Base-by-base conservation (phyloP, 2,888 invertebrate species). In the Clivina fossor region DNA sequence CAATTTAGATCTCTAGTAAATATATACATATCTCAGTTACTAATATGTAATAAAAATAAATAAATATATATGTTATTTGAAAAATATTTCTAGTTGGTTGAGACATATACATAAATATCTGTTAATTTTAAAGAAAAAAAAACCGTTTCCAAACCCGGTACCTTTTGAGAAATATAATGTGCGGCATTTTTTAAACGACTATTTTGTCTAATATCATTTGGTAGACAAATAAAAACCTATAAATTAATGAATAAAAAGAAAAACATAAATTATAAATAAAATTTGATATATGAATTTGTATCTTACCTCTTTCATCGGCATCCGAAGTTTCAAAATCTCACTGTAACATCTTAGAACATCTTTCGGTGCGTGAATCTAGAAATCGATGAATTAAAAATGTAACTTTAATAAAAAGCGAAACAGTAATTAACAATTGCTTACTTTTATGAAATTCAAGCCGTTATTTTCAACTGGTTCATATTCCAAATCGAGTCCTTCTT, bases 281-380 rank as follows among this genome's bases (percentile, higher is more conserved):
- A 56, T 49, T 19, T 20, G 41, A 56, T 46, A 57, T 47, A 40
- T 50, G 44, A 41, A 49, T 53, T 54, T 11, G 57, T 13, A 13
- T 58, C 67, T 68, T 69, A 90, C 84, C 79, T 86, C 88, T 80
- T 88, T 92, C 91, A 96, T 95, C 2, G 95, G 94, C 88, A 95
- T 86, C 69, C 93, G 81, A 18, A 95, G 78, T 72, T 95, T 94
- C 64, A 95, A 79, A 66, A 94, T 90, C 75, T 96, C 96, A 58
- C 92, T 86, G 74, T 95, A 95, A 64, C 92, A 81, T 62, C 86
- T 80, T 46, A 95, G 74, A 4, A 95, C 91, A 68, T 87, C 82
- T 63, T 82, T 75, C 0, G 95, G 92, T 1, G 92, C 90, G 73
- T 94, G 92, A 57, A 96, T 82, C 83, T 95, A 69, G 46, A 77